A percentile compares a stretch with the other conserved stretches of the same genome.
Conservation (phyloP, 1,140 invertebrate species). For the Drepana arcuata region DNA sequence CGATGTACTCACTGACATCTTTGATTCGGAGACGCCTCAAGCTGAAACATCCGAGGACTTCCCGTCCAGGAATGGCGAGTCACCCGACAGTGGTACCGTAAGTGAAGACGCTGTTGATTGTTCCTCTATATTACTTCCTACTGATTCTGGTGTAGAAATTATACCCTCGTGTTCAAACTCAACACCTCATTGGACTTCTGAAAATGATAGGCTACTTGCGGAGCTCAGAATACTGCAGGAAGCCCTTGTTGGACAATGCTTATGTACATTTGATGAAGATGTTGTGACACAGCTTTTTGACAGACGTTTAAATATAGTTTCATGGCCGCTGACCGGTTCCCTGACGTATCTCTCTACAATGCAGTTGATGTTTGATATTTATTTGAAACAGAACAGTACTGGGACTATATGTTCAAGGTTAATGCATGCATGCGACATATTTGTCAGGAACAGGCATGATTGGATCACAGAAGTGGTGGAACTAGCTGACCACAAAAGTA, state of each 20-base stretch:
- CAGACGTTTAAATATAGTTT: slow-evolving; percentile 75
- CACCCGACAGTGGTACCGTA: slow-evolving; percentile 61
- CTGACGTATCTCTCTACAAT: slow-evolving; percentile 86
- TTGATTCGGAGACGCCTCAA: slow-evolving; percentile 44
- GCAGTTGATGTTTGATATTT: slow-evolving; percentile 87
- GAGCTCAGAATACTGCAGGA: slow-evolving; percentile 71
- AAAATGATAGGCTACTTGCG: slow-evolving; percentile 48
- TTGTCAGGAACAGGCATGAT: slow-evolving; percentile 84
- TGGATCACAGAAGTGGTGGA: slow-evolving; percentile 88
- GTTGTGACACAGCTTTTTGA: slow-evolving; percentile 80
- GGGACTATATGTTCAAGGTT: slow-evolving; percentile 86
- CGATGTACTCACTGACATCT: slow-evolving; percentile 54
- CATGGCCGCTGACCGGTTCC: slow-evolving; percentile 81
- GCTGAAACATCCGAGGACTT: slow-evolving; percentile 47
- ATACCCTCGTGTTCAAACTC: slow-evolving; percentile 49
- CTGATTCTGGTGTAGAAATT: slow-evolving; percentile 35
- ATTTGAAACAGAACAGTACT: slow-evolving; percentile 85
- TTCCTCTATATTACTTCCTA: slow-evolving; percentile 44
- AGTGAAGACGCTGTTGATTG: slow-evolving; percentile 69
- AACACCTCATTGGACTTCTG: slow-evolving; percentile 38
- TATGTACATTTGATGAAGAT: slow-evolving; percentile 82
- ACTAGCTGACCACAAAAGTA: slow-evolving; percentile 82
- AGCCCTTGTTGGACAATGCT: slow-evolving; percentile 80
- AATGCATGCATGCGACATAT: slow-evolving; percentile 83
- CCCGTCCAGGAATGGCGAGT: slow-evolving; percentile 48